These are phyloP conservation scores for Drosophila pruinosa DNA, from an alignment of 1,140 invertebrate genomes.

Conservation along the genomic window DNA sequence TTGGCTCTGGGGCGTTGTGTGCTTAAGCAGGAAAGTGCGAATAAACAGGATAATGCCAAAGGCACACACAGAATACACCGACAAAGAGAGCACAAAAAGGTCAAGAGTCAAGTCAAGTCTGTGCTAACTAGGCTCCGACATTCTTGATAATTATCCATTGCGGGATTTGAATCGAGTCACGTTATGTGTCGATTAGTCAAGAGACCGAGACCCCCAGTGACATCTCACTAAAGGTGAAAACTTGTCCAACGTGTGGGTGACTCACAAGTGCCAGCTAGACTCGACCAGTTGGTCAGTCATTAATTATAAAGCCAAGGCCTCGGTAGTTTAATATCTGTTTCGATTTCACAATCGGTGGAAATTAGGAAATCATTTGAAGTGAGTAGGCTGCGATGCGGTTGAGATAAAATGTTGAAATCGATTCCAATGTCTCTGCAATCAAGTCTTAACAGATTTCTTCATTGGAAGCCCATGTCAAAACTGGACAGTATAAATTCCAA, in stretches of 20 bases:
- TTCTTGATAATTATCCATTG: constrained; percentile 22
- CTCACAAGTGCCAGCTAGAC: constrained; percentile 28
- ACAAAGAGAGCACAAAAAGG: constrained; percentile 28
- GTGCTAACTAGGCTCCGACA: background rate
- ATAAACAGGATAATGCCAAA: constrained; percentile 60
- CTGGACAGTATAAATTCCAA: no score
- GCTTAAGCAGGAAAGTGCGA: constrained; percentile 45
- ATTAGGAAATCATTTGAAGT: constrained; percentile 47
- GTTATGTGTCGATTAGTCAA: constrained; percentile 42
- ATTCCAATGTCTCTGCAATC: background rate
- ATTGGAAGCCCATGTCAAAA: no score
- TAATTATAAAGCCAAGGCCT: constrained; percentile 5
- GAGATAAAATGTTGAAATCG: constrained; percentile 42
- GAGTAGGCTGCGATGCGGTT: constrained; percentile 34
- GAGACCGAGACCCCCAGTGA: constrained; percentile 20
- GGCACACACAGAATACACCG: constrained; percentile 1
- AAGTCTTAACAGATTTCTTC: background rate
- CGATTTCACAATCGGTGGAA: constrained; percentile 70
- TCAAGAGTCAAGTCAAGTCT: constrained; percentile 20
- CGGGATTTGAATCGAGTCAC: constrained; percentile 41
- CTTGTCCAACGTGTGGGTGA: constrained; percentile 59
- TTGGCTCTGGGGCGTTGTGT: constrained; percentile 3
- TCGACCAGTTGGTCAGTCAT: constrained; percentile 6
- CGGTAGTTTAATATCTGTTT: constrained; percentile 15
- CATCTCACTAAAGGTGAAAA: constrained; percentile 40